Base-by-base conservation (phyloP, 2,797 vertebrate genomes). In the Huso huso region DNA sequence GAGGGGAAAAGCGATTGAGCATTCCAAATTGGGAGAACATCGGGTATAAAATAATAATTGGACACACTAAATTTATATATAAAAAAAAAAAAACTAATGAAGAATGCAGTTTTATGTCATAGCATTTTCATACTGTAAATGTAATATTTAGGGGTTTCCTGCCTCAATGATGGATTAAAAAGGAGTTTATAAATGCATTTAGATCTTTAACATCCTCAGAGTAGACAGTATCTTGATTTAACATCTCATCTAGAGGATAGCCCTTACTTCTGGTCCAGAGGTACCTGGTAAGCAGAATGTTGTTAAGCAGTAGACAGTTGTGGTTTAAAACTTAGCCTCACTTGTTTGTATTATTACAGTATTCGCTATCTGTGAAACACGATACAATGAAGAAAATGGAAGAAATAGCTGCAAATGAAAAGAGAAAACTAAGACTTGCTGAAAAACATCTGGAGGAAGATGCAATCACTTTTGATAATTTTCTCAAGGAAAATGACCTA, bases 401-500 rank as follows among this genome's bases (percentile, higher is more conserved):
- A 66, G 72, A 60, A 50, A 64, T 65, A 66, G 69, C 75, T 2
- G 10, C n/a, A 18, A 9, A 6, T 7, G 76, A 80, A 62, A 76
- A 82, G 60, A 64, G 1, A 15, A 73, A 77, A 18, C 68, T 83
- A n/a, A 60, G 6, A 23, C 68, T 65, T 4, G 81, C 79, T 2
- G 82, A 86, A 64, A 73, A 60, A 55, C 83, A 77, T 59, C 69
- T 87, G 6, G 67, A 83, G 60, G 74, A 83, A 0, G 81, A 85
- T 0, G 65, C 79, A 0, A 0, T 75, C 1, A 75, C 78, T 49
- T 84, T 85, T 67, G 84, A 87, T 61, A 80, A 81, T 55, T 85
- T 84, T 71, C 78, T 87, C 18, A 77, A 73, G 61, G 78, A 79
- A 72, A 84, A 80, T n/a, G 79, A 84, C 59, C 79, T 75, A 70